These are phyloP conservation scores for Triplophysa siluroides DNA, from an alignment of 2,113 vertebrate genomes.

Conservation along the genomic window DNA sequence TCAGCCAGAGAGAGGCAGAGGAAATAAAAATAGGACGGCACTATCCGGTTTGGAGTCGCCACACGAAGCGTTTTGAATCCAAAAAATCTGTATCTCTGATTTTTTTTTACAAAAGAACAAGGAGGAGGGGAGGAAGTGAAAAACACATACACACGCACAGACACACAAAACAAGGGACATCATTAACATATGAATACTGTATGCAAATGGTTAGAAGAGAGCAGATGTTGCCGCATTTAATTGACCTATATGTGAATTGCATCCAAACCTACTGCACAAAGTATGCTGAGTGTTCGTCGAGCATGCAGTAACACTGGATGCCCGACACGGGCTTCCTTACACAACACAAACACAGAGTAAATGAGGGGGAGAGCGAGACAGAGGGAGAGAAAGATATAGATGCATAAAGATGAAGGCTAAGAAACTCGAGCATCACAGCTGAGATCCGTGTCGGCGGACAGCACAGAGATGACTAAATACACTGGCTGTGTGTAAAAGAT, in stretches of 20 bases:
- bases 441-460: conserved; percentile 79
- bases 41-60: conserved; percentile 62
- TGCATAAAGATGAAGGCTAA: conserved; percentile 41
- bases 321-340: conserved; percentile 65
- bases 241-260: conserved; percentile 99
- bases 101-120: conserved; percentile 67
- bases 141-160: conserved; percentile 56
- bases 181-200: conserved; percentile 99
- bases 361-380: conserved; percentile 24
- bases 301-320: conserved; percentile 82
- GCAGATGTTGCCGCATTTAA: conserved; percentile 99
- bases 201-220: conserved; percentile 99
- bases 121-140: conserved; percentile 75
- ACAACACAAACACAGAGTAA: conserved; percentile 42
- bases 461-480: conserved; percentile 77
- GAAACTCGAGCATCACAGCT: conserved; percentile 67
- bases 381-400: conserved; percentile 31
- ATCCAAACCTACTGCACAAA: conserved; percentile 98
- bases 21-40: conserved; percentile 89
- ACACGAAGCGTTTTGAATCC: conserved; percentile 80
- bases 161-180: conserved; percentile 84
- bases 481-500: conserved; percentile 64
- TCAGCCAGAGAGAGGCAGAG: conserved; percentile 68
- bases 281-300: conserved; percentile 91
- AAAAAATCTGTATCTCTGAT: conserved; percentile 73